Conservation (phyloP, 2,888 invertebrate species). For the Drosophila nr. medialis region DNA sequence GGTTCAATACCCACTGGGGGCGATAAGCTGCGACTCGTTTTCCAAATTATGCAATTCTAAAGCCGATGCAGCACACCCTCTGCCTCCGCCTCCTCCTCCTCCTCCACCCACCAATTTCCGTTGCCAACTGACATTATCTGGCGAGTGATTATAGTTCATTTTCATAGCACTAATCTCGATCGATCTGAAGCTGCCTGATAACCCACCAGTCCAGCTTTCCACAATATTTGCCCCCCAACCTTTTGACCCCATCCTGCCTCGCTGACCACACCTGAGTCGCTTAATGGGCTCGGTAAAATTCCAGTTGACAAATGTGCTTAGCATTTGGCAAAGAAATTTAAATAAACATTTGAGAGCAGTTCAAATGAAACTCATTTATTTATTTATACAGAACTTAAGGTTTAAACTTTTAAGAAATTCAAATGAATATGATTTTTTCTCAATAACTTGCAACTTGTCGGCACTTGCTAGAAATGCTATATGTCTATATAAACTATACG, state of each 20-base stretch:
- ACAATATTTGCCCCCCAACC: neutral
- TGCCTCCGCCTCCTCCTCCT: neutral
- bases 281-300: neutral
- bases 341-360: neutral
- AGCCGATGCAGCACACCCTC: slow-evolving; percentile 1
- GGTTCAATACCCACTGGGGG: slow-evolving; percentile 52
- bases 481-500: neutral
- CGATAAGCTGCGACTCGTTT: slow-evolving; percentile 29
- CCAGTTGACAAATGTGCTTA: neutral
- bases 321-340: neutral
- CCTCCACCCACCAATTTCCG: neutral
- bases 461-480: neutral
- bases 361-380: neutral
- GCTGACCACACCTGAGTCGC: neutral
- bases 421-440: neutral
- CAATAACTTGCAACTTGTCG: neutral
- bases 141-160: slow-evolving; percentile 31
- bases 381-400: neutral
- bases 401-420: neutral
- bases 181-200: slow-evolving; percentile 9
- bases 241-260: neutral
- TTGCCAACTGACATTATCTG: slow-evolving; percentile 33
- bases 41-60: slow-evolving; percentile 49
- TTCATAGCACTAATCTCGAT: slow-evolving; percentile 22
- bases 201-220: neutral